Evolutionary conservation across 2,113 vertebrate species (phyloP).

Genomic region (Raphicerus campestris): DNA sequence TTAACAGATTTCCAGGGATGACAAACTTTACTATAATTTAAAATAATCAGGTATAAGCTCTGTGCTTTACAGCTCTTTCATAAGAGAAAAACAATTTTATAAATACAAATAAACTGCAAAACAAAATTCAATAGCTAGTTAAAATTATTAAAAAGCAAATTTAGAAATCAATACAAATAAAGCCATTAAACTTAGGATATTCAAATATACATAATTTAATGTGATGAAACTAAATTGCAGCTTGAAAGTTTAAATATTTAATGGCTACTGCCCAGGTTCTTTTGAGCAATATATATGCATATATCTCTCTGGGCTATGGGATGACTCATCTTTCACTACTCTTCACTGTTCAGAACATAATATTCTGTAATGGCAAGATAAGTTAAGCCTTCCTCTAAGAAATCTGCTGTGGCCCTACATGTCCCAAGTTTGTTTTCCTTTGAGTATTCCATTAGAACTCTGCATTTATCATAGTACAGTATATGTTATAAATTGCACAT

Average conservation of each 20-base stretch:
- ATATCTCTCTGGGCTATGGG: background rate
- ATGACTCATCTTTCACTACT: background rate
- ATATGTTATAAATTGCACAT: background rate
- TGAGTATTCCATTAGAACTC: background rate
- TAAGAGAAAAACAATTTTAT: background rate
- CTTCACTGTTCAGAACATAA: background rate
- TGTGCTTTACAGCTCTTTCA: background rate
- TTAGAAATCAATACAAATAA: slow-evolving; percentile 19
- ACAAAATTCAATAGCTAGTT: background rate
- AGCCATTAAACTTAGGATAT: background rate
- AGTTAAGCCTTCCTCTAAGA: background rate
- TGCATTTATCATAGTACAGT: background rate
- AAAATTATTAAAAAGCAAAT: background rate
- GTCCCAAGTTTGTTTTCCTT: background rate
- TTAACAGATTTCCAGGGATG: background rate
- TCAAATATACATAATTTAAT: background rate
- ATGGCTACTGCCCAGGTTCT: background rate
- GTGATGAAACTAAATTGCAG: background rate
- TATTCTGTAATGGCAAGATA: background rate
- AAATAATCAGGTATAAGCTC: background rate
- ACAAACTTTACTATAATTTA: background rate
- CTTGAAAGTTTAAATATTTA: background rate
- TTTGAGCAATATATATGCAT: background rate
- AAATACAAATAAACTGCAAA: background rate
- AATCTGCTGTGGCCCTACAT: background rate